These are phyloP conservation scores for Tethya wilhelma DNA, from an alignment of 37 sponge, comb jelly and placozoan genomes.

Conservation along the genomic window DNA sequence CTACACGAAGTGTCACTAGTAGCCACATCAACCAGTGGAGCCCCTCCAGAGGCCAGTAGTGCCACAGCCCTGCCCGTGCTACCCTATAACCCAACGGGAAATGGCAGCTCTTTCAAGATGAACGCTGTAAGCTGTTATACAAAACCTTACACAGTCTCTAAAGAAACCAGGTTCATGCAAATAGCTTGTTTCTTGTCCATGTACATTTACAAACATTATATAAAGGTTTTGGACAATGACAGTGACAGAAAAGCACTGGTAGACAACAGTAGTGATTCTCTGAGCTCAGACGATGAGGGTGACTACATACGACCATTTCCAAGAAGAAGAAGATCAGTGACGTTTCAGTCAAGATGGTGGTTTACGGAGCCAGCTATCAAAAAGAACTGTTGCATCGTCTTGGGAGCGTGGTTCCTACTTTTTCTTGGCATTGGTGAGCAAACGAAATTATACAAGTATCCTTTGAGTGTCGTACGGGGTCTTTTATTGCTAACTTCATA, in stretches of 20 bases:
- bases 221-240: neutral
- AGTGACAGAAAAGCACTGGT: neutral
- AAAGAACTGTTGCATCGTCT: conserved; percentile 58
- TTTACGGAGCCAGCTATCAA: conserved; percentile 61
- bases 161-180: too few relatives aligned
- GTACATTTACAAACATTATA: too few relatives aligned
- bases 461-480: neutral
- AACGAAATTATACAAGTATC: too few relatives aligned
- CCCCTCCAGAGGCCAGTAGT: neutral
- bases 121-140: neutral
- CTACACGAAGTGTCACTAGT: too few relatives aligned
- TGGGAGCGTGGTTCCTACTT: conserved; percentile 49
- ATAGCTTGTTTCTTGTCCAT: too few relatives aligned
- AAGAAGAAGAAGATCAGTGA: too few relatives aligned
- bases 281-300: conserved; percentile 45
- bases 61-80: neutral
- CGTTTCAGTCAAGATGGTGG: conserved; percentile 61
- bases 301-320: conserved; percentile 32
- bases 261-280: neutral
- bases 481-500: too few relatives aligned
- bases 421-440: conserved; percentile 32
- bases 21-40: neutral
- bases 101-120: neutral
- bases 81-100: neutral
- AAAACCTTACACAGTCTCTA: too few relatives aligned